Evolutionary conservation across 2,888 invertebrate genomes (phyloP).

Genomic region (Celastrina argiolus): DNA sequence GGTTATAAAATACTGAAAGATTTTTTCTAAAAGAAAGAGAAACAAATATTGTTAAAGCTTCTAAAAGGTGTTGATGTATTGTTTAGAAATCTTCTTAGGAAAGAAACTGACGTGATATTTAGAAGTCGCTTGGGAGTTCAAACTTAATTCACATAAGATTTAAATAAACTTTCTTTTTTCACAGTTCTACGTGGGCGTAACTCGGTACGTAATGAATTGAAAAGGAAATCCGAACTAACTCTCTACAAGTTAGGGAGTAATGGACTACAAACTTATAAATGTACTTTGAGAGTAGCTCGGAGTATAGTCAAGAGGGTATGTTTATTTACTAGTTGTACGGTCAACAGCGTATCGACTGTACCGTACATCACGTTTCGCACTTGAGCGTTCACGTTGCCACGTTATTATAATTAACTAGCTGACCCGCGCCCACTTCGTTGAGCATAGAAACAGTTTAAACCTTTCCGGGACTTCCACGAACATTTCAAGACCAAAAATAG

Average conservation of each 20-base stretch:
- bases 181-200: not conserved
- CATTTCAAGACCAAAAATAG: too few species aligned
- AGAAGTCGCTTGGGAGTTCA: not conserved
- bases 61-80: not conserved
- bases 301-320: too few species aligned
- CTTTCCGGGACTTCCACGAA: too few species aligned
- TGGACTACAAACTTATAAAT: slow-evolving; percentile 6
- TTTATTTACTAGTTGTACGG: too few species aligned
- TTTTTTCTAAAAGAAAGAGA: too few species aligned
- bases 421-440: too few species aligned
- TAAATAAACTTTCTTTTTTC: not conserved
- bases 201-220: not conserved
- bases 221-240: not conserved
- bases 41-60: not conserved
- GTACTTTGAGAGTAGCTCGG: not conserved
- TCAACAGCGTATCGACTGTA: too few species aligned
- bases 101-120: not conserved
- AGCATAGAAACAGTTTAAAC: too few species aligned
- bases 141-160: not conserved
- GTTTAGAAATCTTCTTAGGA: not conserved
- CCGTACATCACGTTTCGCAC: too few species aligned
- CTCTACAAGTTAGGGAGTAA: not conserved
- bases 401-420: too few species aligned
- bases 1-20: too few species aligned
- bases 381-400: too few species aligned